Evolutionary conservation across 2,113 vertebrate species (phyloP), one percentile per base, ranked within the genome.

Genomic region (Dicaeum eximium): DNA sequence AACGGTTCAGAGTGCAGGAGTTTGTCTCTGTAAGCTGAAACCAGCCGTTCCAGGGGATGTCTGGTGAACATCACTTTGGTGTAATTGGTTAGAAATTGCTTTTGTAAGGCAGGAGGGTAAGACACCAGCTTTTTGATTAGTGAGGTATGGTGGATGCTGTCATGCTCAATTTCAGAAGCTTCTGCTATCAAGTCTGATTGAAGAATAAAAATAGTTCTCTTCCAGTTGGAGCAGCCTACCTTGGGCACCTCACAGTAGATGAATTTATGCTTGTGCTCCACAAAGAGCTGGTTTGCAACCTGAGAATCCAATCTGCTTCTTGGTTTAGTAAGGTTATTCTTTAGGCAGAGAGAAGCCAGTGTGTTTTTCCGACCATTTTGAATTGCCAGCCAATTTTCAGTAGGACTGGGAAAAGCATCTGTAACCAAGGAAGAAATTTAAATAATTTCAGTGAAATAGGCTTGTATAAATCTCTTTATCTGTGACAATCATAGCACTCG

Each of bases 21-120:
- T 72, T 98, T 98, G 92, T 97, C 97, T 88, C 97, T 97, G 56
- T 97, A 98, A 66, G 97, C 97, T 44, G 97, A 98, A 72, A 97
- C 97, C 51, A 98, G 73, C 11, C 97, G 44, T 72, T 98, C 96
- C n/a, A 97, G 83, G 40, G 97, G 97, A 84, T 97, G 96, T 20
- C 97, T 95, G 44, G 93, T 96, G 85, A 97, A 97, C 95, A 98
- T 97, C 69, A 97, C 96, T 84, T 97, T 97, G 24, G 96, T 97
- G 61, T 96, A 97, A 79, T 83, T 97, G 27, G 40, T 92, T 24
- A 98, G 90, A 51, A 96, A 51, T 53, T 90, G 48, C 20, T 53
- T 65, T 65, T 90, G 94, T 20, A 64, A 9, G 40, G 33, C 48
- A 42, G 93, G 84, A 80, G 86, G 31, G 66, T 97, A 97, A 61